A percentile compares a stretch with the other conserved stretches of the same genome.
These are phyloP conservation scores for Agrilus biguttatus DNA, from an alignment of 2,888 invertebrate species.

Conservation along the genomic window DNA sequence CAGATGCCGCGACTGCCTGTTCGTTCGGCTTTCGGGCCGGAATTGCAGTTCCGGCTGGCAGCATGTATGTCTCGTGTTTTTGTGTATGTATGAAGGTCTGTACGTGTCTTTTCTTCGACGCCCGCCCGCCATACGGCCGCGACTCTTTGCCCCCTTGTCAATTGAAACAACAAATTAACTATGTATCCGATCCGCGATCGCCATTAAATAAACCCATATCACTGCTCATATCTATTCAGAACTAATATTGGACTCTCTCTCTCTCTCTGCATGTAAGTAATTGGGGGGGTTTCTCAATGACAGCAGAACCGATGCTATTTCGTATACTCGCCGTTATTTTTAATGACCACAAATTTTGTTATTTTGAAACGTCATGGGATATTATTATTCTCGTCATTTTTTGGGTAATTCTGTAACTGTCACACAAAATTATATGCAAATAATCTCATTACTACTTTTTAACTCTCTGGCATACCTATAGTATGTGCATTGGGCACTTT, in stretches of 20 bases:
- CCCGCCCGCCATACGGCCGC: conserved; percentile 20
- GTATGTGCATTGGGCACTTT: no score
- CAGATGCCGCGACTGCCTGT: conserved; percentile 15
- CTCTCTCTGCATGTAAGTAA: conserved; percentile 18
- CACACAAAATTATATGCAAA: no score
- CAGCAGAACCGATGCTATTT: conserved; percentile 2
- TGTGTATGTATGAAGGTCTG: conserved; percentile 4
- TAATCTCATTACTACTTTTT: no score
- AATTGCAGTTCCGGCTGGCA: conserved; percentile 30
- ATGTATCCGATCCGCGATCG: conserved; percentile 22
- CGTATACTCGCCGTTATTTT: neutral
- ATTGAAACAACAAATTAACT: conserved; percentile 23
- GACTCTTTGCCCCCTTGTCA: conserved; percentile 12
- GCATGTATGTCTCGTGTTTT: neutral
- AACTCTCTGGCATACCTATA: no score
- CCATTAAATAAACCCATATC: conserved; percentile 20
- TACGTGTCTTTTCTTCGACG: conserved; percentile 26
- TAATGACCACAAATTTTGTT: neutral
- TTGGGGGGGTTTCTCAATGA: conserved; percentile 10
- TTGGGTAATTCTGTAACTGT: neutral
- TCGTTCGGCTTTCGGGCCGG: conserved; percentile 21
- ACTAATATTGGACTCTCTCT: conserved; percentile 16
- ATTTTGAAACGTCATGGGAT: no score
- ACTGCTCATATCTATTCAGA: conserved; percentile 16
- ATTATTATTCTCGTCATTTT: conserved; percentile 1